phyloP scores from a whole-genome alignment of 2,888 invertebrate species.

The Panopea generosa region DNA sequence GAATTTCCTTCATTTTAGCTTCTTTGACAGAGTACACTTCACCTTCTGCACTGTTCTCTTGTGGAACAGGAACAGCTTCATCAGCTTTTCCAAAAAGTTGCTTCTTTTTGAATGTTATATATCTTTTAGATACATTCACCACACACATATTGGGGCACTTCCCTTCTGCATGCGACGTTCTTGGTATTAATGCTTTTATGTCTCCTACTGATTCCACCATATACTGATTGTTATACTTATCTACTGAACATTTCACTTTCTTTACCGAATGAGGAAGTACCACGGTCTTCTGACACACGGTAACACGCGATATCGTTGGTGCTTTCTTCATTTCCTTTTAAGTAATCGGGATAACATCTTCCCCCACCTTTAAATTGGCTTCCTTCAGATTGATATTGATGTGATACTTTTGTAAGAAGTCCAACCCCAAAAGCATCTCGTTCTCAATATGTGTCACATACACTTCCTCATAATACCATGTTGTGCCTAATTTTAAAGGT shows the following conservation, averaged over 20 bases:
- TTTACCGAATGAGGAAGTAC: constrained; percentile 24
- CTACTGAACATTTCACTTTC: no score
- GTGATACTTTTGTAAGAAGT: constrained; percentile 27
- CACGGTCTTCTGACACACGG: no score
- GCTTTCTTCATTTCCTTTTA: no score
- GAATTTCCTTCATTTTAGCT: background rate
- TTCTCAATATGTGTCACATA: no score
- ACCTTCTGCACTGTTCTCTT: background rate
- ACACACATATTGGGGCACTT: background rate
- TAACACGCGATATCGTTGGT: no score
- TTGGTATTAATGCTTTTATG: constrained; percentile 1
- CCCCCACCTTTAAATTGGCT: background rate
- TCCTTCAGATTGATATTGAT: constrained; percentile 15
- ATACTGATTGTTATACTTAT: no score
- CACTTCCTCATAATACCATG: no score
- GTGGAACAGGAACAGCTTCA: background rate
- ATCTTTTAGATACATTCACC: constrained; percentile 12
- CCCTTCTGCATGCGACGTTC: constrained; percentile 8
- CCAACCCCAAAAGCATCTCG: no score
- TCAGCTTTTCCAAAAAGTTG: background rate
- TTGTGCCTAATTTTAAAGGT: no score
- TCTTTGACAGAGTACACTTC: background rate
- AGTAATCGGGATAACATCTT: background rate
- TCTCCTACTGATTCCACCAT: no score
- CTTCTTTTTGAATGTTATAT: constrained; percentile 7